Conservation (phyloP, 2,888 invertebrate genomes). For the Drosophila antonietae region DNA sequence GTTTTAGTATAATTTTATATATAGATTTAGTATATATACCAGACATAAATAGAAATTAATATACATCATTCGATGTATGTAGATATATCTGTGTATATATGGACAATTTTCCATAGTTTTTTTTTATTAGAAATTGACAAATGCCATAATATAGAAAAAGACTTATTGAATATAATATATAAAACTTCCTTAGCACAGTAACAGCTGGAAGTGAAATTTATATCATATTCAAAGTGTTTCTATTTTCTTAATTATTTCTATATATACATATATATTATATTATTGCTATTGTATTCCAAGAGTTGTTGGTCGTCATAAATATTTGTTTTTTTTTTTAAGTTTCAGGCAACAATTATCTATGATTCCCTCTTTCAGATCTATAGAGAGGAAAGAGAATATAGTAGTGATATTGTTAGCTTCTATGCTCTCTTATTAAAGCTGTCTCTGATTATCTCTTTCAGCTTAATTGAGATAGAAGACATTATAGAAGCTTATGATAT, state of each 20-base stretch:
- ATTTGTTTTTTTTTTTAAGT: not conserved
- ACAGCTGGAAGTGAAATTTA: not conserved
- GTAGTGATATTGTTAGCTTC: not conserved
- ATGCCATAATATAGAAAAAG: not conserved
- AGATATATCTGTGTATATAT: not conserved
- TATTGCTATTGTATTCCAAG: not conserved
- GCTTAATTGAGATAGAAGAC: too few relatives aligned
- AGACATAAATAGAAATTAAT: slow-evolving; percentile 7
- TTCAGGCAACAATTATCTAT: too few relatives aligned
- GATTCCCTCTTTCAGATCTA: too few relatives aligned
- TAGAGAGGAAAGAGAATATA: not conserved
- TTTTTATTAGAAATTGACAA: not conserved
- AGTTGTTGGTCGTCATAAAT: not conserved
- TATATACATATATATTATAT: not conserved
- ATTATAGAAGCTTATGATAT: too few relatives aligned
- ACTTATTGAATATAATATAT: slow-evolving; percentile 1
- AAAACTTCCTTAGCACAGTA: not conserved
- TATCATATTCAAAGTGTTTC: not conserved
- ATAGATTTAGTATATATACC: not conserved
- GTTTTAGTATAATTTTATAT: not conserved
- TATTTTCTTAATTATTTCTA: not conserved
- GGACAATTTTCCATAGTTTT: not conserved
- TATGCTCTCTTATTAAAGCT: too few relatives aligned
- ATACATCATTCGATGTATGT: not conserved
- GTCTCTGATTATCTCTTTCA: too few relatives aligned